Evolutionary conservation across 2,113 vertebrate species (phyloP).

Genomic region (Todiramphus saurophagus): DNA sequence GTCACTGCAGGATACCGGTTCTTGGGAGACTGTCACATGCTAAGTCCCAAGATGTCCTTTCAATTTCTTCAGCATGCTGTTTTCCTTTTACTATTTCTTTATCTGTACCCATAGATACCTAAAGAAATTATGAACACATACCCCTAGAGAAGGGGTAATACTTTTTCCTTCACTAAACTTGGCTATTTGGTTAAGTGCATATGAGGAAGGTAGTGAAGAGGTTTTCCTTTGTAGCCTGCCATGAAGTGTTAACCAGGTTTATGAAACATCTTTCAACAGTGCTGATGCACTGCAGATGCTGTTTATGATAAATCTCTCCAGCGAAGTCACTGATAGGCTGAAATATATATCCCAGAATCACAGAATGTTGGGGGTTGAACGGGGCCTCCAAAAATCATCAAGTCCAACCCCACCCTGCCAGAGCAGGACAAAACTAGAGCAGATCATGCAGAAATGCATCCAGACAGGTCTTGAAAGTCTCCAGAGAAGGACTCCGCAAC

Average conservation of each 20-base stretch:
- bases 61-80: neutral
- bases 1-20: neutral
- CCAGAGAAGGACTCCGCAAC: too few relatives aligned
- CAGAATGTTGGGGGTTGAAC: too few relatives aligned
- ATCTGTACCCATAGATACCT: neutral
- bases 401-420: too few relatives aligned
- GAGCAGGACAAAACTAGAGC: too few relatives aligned
- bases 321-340: neutral
- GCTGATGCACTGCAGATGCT: neutral
- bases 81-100: neutral
- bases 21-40: neutral
- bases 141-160: neutral
- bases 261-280: neutral
- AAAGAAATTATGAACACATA: neutral
- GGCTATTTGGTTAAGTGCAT: neutral
- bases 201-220: neutral
- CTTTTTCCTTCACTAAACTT: neutral
- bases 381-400: too few relatives aligned
- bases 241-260: neutral
- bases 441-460: too few relatives aligned
- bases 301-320: neutral
- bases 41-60: neutral
- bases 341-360: neutral
- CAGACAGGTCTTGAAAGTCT: too few relatives aligned
- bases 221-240: neutral